Evolutionary conservation across 2,797 vertebrate genomes (phyloP), one percentile per base, ranked within the genome.

Genomic region (Urophycis tenuis): DNA sequence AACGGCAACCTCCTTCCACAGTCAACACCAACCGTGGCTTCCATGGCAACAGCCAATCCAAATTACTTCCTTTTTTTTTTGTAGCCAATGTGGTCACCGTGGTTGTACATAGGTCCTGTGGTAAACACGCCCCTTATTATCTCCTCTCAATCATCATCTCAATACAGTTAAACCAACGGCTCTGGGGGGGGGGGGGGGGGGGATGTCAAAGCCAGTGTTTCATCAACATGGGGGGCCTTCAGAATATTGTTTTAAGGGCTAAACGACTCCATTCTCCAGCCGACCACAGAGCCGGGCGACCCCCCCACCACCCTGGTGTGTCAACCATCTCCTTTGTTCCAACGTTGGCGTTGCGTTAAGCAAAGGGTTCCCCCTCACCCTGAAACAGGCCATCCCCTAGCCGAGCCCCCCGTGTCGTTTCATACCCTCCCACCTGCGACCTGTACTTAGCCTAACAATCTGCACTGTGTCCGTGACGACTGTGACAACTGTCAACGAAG

Each of bases 381-480:
- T 78, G 69, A 85, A 85, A 74, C 29, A 31, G 79, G 82, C 80
- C 75, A 49, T 84, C 86, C 82, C 81, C 74, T 81, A 77, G 84
- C 87, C 86, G 87, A 91, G 87, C 88, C 89, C 89, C 77, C 76
- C 82, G 79, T 80, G 77, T 77, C 79, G 77, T 81, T 85, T 77
- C 78, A 82, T 72, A 78, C 69, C 67, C 90, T 80, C 82, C 81
- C 75, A 79, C 84, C 72, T 71, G 73, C 9, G 81, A 87, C 85
- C 79, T 73, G 81, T 79, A 75, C 75, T 81, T 73, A 82, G 76
- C 83, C 69, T 79, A 89, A 90, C 78, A 82, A 87, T 82, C 83
- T 87, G 91, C 90, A 92, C 91, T 92, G 91, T 93, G 92, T 90
- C 91, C 88, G 89, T 91, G 86, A 92, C 60, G 83, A 92, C 91